A percentile compares a stretch with the other conserved stretches of the same genome.
phyloP scores from a whole-genome alignment of 2,797 vertebrate species.

The Tragelaphus eurycerus region DNA sequence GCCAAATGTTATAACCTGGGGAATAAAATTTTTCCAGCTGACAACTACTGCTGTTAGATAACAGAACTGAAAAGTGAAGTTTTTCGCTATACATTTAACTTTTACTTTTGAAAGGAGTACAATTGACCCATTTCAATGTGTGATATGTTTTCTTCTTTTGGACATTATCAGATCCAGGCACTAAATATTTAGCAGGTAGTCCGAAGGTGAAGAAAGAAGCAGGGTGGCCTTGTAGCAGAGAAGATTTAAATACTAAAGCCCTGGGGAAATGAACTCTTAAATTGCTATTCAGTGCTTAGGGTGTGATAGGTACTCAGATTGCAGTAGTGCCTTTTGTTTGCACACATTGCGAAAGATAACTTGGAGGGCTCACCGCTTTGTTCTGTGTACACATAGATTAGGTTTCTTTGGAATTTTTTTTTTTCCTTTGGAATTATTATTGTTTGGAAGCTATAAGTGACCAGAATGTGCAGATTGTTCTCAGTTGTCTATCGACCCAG shows the following conservation, averaged over 20 bases:
- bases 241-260: not conserved
- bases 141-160: not conserved
- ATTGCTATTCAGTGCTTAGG: not conserved
- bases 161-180: not conserved
- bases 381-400: conserved; percentile 9
- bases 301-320: not conserved
- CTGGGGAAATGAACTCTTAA: not conserved
- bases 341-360: not conserved
- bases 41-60: not conserved
- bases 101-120: not conserved
- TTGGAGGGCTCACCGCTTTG: not conserved
- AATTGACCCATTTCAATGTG: not conserved
- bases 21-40: not conserved
- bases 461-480: conserved; percentile 9
- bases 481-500: not conserved
- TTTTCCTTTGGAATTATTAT: not conserved
- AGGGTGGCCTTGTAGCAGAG: not conserved
- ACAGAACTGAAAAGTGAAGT: not conserved
- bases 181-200: not conserved
- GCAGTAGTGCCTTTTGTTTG: not conserved
- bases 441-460: conserved; percentile 16
- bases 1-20: not conserved
- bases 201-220: not conserved
- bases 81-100: not conserved
- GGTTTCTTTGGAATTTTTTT: conserved; percentile 7